Base-by-base conservation (phyloP, 2,797 vertebrate genomes). In the Echiichthys vipera region DNA sequence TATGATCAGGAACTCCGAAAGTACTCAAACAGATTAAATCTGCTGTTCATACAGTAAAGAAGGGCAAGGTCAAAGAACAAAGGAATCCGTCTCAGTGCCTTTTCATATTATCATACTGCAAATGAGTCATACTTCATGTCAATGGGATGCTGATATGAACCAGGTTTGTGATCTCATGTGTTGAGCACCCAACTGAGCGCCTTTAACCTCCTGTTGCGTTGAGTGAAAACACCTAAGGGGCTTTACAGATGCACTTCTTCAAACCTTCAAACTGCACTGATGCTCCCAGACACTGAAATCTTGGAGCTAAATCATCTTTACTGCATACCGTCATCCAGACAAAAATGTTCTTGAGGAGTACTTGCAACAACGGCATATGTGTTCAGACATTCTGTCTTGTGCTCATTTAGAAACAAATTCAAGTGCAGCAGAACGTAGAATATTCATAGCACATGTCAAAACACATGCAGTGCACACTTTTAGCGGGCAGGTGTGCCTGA, bases 291-390 rank as follows among this genome's bases (percentile, higher is more conserved):
- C 56, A 34, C 49, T 24, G 3, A 85, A 47, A 57, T 63, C 49
- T 55, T 49, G 1, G 37, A 67, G 53, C 7, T 66, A 70, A 79
- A 85, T 81, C 55, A 61, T 70, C 59, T 80, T 65, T 34, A 65
- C 64, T 57, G 54, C 63, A 22, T 77, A 58, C 5, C 50, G 20
- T 85, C 77, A 81, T 67, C 54, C n/a, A 49, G 50, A 67, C 65
- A 74, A 72, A n/a, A 77, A 84, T 81, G 62, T 72, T 80, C 64
- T 65, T 5, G 2, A 36, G 61, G 10, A 67, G 30, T n/a, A 24
- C 22, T 22, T 7, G 12, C 55, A 51, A 29, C 55, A 51, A 29
- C 3, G 12, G 29, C 84, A 86, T 65, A 85, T 73, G 74, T 79
- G 78, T 76, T 72, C 32, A 67, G 42, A 74, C 56, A 45, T 64